Conservation (phyloP, 2,888 invertebrate genomes). For the Listrodromus nycthemerus region DNA sequence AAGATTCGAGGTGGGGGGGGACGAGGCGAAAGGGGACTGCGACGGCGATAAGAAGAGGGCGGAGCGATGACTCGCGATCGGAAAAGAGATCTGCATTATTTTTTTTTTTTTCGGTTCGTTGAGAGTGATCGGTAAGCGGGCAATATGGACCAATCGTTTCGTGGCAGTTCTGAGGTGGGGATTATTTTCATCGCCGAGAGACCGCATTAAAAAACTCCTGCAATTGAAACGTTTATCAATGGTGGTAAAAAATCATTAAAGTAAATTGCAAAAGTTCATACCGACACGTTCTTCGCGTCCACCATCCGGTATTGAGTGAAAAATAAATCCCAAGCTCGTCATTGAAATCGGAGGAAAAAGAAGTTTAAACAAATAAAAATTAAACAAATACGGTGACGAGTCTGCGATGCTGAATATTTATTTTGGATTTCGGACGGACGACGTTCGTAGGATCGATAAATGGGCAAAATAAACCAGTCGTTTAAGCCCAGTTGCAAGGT, state of each 20-base stretch:
- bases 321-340: background rate
- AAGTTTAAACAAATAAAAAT: background rate
- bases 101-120: background rate
- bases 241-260: background rate
- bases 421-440: background rate
- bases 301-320: background rate
- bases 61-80: conserved; percentile 34
- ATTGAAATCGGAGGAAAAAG: background rate
- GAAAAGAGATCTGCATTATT: conserved; percentile 14
- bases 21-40: conserved; percentile 25
- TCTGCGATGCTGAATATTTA: conserved; percentile 5
- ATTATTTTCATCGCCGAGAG: background rate
- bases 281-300: background rate
- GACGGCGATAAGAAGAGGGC: conserved; percentile 39
- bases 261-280: background rate
- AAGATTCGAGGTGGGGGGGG: background rate
- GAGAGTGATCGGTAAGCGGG: background rate
- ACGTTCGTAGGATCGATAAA: background rate
- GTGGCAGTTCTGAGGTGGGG: background rate
- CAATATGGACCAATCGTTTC: background rate
- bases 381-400: no score
- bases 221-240: background rate
- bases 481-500: background rate
- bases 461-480: background rate
- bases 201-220: background rate